Percentiles rank a stretch among this genome's conserved stretches.
These are phyloP conservation scores for Poecilia gillii DNA, from an alignment of 2,797 vertebrate species.

Conservation along the genomic window DNA sequence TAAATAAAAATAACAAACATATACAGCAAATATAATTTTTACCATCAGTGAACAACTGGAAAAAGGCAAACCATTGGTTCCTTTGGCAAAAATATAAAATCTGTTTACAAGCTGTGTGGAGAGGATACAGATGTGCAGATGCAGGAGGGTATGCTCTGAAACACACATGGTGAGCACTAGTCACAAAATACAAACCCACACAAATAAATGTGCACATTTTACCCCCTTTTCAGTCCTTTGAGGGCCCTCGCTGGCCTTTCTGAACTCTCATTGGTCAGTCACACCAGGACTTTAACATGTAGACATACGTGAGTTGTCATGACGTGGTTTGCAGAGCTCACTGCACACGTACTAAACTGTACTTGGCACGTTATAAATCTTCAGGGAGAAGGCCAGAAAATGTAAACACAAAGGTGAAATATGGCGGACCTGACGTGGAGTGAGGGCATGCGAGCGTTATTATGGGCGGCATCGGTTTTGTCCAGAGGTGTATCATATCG, in stretches of 20 bases:
- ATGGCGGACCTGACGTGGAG: slow-evolving; percentile 48
- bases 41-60: background rate
- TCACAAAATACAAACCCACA: background rate
- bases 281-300: slow-evolving; percentile 43
- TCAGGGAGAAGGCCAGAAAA: slow-evolving; percentile 43
- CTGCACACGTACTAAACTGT: slow-evolving; percentile 80
- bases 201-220: slow-evolving; percentile 7
- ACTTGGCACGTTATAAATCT: slow-evolving; percentile 82
- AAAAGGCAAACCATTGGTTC: background rate
- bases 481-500: slow-evolving; percentile 63
- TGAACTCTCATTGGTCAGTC: slow-evolving; percentile 41
- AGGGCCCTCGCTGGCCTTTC: slow-evolving; percentile 1
- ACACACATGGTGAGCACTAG: background rate
- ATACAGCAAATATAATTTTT: background rate
- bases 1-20: background rate
- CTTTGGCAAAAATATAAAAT: background rate
- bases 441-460: slow-evolving; percentile 36
- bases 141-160: slow-evolving; percentile 8
- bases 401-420: slow-evolving; percentile 71
- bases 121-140: slow-evolving; percentile 5
- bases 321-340: slow-evolving; percentile 78
- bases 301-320: slow-evolving; percentile 77
- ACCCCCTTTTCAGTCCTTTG: background rate
- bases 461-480: slow-evolving; percentile 7
- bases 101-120: background rate